Base-by-base conservation (phyloP, 1,140 invertebrate species). In the Rhopalosiphum maidis region DNA sequence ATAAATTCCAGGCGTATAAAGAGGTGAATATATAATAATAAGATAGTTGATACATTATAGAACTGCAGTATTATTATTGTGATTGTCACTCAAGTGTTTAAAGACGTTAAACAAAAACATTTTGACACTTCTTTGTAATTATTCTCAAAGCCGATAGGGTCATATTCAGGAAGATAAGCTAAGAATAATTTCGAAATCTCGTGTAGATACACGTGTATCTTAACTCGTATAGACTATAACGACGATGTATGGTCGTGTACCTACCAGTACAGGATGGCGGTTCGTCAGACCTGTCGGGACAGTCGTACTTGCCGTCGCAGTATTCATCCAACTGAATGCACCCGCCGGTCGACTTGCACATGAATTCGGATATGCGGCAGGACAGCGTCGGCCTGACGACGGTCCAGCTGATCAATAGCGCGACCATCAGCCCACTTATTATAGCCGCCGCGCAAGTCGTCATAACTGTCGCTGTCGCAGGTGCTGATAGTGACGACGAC, bases 281-380 rank as follows among this genome's bases (percentile, higher is more conserved):
- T 95, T 98, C 98, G 95, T 98, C 98, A 94, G 97, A 97, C 91
- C 96, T 96, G 95, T 98, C 98, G 25, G 97, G 96, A 95, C 98
- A 98, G 95, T 98, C 97, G 95, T 97, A 96, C 94, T 95, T 95
- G 54, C 97, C 97, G 95, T 98, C 98, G 95, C 98, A 98, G 95
- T 97, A 98, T 93, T 96, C 96, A 95, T 98, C 97, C 89, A 97
- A 96, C n/a, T 97, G 96, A 94, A 98, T 96, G 95, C 98, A 98
- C 94, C 96, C 96, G 91, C 97, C 97, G 94, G 97, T 97, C 35
- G 91, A 93, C 86, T 97, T 96, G 95, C 98, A 98, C 41, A 97
- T 96, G 95, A 97, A 97, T 95, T 98, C 97, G 91, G 97, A 98
- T 94, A 98, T 97, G 94, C 97, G 94, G 94, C 96, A 96, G 96